Base-by-base conservation (phyloP, 2,888 invertebrate genomes). In the Iphiclides podalirius region DNA sequence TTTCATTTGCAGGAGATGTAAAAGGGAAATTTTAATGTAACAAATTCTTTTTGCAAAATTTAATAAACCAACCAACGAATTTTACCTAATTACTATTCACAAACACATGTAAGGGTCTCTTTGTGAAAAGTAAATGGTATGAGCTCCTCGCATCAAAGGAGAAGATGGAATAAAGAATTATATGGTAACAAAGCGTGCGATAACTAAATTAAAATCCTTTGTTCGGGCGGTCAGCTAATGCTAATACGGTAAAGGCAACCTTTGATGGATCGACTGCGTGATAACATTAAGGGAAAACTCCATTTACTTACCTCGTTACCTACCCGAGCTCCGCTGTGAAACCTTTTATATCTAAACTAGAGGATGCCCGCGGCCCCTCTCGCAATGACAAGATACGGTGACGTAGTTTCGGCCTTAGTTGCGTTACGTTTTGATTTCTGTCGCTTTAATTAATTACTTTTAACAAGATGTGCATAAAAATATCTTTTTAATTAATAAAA, bases 121-220 rank as follows among this genome's bases (percentile, higher is more conserved):
- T 70, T 76, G 77, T 77, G 72, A 70, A 20, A 71, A 67, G 67
- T 75, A 74, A 79, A 79, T 77, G 75, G 67, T 70, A 68, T 69
- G 67, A 70, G 66, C 57, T 54, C 41, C 56, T 60, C 52, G 58
- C 61, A 64, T 72, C 73, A 75, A 73, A 78, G 72, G 68, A 70
- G 64, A 69, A 67, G 61, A 70, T 63, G 63, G 72, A 71, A 75
- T 79, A 77, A 81, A 76, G 77, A 77, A 72, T 75, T 67, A 69
- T 57, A 61, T 56, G 57, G 66, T 73, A 76, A 81, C 85, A 83
- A 82, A 82, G 77, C 67, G 55, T 60, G 59, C 70, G 75, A 77
- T 80, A 79, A 79, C 72, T 72, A 75, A 78, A 80, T 84, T 80
- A 80, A 80, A 81, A 73, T 72, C 77, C 74, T 79, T 86, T 85